Base-by-base conservation (phyloP, 1,140 invertebrate species). In the Brachionus angularis region DNA sequence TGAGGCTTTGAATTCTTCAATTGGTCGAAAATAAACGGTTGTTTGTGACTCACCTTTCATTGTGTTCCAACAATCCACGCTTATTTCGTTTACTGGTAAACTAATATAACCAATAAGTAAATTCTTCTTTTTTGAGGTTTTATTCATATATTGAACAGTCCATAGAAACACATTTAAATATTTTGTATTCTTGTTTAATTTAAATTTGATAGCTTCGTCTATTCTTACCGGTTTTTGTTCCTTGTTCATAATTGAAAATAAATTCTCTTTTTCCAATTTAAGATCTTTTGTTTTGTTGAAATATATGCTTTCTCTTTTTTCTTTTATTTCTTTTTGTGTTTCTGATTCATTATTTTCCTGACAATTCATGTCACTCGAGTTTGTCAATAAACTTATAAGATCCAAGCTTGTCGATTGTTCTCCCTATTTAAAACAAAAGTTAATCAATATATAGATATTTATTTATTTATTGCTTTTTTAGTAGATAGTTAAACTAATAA, bases 1-100 rank as follows among this genome's bases (percentile, higher is more conserved):
- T 31, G 42, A 47, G 5, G 62, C 62, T 25, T 46, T 44, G 8
- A 67, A 36, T 31, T 47, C 61, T 64, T 67, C 62, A 50, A 67
- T 36, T 5, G 62, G 62, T n/a, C n/a, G 27, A 14, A 67, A 67
- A 33, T 47, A 50, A 44, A 29, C 46, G 2, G 42, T 47, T 3
- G 62, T 27, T 33, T 67, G 62, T 21, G 42, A 29, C 31, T 67
- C 42, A 5, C 62, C 62, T 33, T 50, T 67, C 12, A 16, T 67
- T 21, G 47, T 50, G 3, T n/a, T 27, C 62, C 62, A 67, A 42
- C 62, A 67, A 23, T 67, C 47, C 18, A 67, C 44, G 3, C 31
- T n/a, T 14, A 46, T 25, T 67, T 67, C 62, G 29, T 67, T 47
- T 16, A 67, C 16, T 21, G 62, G 25, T 8, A 67, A 10, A n/a